Percentiles rank a stretch among this genome's conserved stretches.
Conservation (phyloP, 2,888 invertebrate genomes). For the Atethmia centrago region DNA sequence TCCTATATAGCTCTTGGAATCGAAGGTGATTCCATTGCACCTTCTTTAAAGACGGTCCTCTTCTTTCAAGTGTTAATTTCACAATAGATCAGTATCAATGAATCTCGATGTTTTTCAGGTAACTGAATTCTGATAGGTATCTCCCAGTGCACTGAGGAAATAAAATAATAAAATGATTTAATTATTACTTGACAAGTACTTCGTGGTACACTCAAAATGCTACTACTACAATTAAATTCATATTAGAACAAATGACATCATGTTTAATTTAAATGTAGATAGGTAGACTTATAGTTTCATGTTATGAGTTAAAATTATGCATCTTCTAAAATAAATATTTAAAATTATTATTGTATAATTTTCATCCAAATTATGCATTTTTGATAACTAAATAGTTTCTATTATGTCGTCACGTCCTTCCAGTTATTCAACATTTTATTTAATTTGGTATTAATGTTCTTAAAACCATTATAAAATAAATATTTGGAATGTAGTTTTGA, state of each 20-base stretch:
- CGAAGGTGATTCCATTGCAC: slow-evolving; percentile 24
- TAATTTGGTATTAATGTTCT: background rate
- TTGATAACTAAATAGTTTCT: background rate
- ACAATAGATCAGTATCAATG: slow-evolving; percentile 22
- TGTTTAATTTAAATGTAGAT: background rate
- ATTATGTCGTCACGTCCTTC: background rate
- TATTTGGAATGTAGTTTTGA: background rate
- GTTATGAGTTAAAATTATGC: background rate
- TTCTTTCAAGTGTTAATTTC: slow-evolving; percentile 15
- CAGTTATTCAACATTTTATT: background rate
- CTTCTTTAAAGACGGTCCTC: slow-evolving; percentile 23
- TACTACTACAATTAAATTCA: background rate
- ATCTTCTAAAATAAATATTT: background rate
- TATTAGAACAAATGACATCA: slow-evolving; percentile 21
- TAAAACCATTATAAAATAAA: background rate
- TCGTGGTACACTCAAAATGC: background rate
- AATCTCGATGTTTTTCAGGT: slow-evolving; percentile 26
- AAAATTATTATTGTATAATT: background rate
- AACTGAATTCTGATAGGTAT: slow-evolving; percentile 32
- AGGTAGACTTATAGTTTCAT: slow-evolving; percentile 2
- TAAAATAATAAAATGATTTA: background rate
- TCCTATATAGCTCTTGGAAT: slow-evolving; percentile 29
- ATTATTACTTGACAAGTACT: background rate
- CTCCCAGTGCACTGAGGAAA: slow-evolving; percentile 40
- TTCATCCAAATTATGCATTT: slow-evolving; percentile 2